These are phyloP conservation scores for Thereva nobilitata DNA, from an alignment of 2,888 invertebrate genomes.

Conservation along the genomic window DNA sequence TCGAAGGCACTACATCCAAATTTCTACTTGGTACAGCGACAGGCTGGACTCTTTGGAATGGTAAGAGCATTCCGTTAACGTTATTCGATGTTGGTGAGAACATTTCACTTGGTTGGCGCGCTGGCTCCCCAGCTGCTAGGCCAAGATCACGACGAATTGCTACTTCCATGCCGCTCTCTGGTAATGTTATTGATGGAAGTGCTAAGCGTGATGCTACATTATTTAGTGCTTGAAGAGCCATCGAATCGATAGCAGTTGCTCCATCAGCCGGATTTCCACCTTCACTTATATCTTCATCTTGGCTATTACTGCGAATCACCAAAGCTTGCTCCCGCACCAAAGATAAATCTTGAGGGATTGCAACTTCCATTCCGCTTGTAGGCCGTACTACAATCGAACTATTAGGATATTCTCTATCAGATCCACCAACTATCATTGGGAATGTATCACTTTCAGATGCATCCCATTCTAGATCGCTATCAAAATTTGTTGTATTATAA, in stretches of 20 bases:
- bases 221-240: constrained; percentile 47
- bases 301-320: constrained; percentile 52
- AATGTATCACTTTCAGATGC: constrained; percentile 66
- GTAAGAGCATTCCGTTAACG: constrained; percentile 54
- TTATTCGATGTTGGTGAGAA: constrained; percentile 53
- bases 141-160: constrained; percentile 54
- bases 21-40: constrained; percentile 57
- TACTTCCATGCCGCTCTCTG: constrained; percentile 57
- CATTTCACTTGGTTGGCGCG: constrained; percentile 52
- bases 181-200: constrained; percentile 53
- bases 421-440: constrained; percentile 55
- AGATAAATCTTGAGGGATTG: constrained; percentile 58
- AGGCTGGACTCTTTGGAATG: constrained; percentile 58
- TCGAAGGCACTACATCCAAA: constrained; percentile 60
- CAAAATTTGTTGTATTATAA: constrained; percentile 64
- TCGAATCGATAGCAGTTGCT: constrained; percentile 43
- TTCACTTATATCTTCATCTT: constrained; percentile 49
- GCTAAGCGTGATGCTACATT: constrained; percentile 48
- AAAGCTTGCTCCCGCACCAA: constrained; percentile 57
- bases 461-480: constrained; percentile 80
- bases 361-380: constrained; percentile 56
- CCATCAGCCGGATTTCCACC: constrained; percentile 48
- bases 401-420: constrained; percentile 38
- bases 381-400: constrained; percentile 47
- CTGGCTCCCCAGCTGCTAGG: constrained; percentile 44